Evolutionary conservation across 2,888 invertebrate species (phyloP).

Genomic region (Eudasyphora cyanicolor): DNA sequence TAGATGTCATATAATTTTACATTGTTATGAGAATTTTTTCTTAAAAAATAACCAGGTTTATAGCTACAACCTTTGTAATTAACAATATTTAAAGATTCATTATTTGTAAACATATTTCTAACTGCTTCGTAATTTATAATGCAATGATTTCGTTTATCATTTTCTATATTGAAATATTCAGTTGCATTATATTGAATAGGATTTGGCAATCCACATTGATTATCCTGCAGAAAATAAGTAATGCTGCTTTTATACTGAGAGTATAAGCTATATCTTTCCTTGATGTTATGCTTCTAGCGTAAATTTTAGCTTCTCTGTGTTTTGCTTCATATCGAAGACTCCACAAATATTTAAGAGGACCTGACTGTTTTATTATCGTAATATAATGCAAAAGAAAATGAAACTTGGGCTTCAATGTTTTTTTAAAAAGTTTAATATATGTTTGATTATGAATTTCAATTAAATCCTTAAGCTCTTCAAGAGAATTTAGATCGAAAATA

Average conservation of each 20-base stretch:
- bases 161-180: neutral
- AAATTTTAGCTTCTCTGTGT: slow-evolving; percentile 26
- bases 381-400: slow-evolving; percentile 33
- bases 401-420: neutral
- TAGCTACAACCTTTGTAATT: neutral
- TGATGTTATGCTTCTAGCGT: slow-evolving; percentile 28
- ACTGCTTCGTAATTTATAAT: neutral
- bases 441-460: slow-evolving; percentile 12
- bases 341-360: slow-evolving; percentile 25
- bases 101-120: neutral
- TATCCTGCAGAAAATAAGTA: slow-evolving; percentile 17
- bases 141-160: neutral
- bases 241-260: neutral
- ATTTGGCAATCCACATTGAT: neutral
- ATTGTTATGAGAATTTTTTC: neutral
- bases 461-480: slow-evolving; percentile 2
- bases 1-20: neutral
- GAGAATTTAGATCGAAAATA: slow-evolving; percentile 31
- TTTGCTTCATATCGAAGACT: slow-evolving; percentile 26
- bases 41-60: slow-evolving; percentile 14
- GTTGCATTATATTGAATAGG: neutral
- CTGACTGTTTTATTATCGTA: slow-evolving; percentile 19
- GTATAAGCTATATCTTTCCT: slow-evolving; percentile 2
- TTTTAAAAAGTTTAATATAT: slow-evolving; percentile 16
- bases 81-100: neutral